phyloP scores from a whole-genome alignment of 2,113 vertebrate species.

The Xiphorhynchus elegans region DNA sequence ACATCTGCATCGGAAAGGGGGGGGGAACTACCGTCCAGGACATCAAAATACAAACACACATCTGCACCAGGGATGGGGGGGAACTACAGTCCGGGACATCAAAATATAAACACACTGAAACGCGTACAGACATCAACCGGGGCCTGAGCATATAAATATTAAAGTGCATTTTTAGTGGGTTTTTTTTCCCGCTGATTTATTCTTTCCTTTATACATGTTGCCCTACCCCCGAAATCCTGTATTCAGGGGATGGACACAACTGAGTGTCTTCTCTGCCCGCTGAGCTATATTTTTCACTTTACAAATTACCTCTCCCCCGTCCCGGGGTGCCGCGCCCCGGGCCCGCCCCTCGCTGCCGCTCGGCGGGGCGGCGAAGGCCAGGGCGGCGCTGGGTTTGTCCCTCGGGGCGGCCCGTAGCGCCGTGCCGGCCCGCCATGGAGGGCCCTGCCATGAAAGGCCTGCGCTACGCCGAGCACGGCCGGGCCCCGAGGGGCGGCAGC shows the following conservation, averaged over 20 bases:
- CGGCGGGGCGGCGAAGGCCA: no score
- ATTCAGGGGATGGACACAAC: neutral
- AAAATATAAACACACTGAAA: neutral
- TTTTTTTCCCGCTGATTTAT: neutral
- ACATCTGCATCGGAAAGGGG: no score
- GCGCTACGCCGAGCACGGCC: slow-evolving; percentile 3
- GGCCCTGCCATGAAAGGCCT: neutral
- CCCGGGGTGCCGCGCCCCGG: accelerated
- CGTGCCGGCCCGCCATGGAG: no score
- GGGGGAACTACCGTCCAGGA: no score
- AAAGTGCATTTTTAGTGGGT: accelerated
- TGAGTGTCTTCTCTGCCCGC: neutral
- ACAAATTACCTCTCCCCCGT: neutral
- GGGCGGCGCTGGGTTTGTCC: neutral
- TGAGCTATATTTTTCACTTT: neutral
- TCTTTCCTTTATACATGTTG: neutral
- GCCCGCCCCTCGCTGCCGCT: neutral
- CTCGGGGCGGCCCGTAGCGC: neutral
- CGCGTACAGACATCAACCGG: neutral
- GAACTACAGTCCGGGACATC: no score
- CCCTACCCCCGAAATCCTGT: neutral
- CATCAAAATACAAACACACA: no score
- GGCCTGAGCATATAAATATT: neutral
- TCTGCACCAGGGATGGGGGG: no score
- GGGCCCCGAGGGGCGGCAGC: neutral